Evolutionary conservation across 2,888 invertebrate genomes (phyloP).

Genomic region (Flexamia atlantica): DNA sequence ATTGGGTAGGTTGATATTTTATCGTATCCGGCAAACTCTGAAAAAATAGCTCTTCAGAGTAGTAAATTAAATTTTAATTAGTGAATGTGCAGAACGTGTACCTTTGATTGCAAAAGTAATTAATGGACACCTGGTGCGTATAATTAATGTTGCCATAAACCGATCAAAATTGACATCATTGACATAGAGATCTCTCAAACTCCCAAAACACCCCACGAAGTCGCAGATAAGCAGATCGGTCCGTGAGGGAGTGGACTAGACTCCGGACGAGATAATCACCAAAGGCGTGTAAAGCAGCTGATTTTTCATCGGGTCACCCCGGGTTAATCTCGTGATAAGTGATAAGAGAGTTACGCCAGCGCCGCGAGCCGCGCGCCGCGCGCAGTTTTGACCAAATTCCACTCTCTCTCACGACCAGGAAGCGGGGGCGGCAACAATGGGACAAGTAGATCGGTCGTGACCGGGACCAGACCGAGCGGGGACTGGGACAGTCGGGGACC

Average conservation of each 20-base stretch:
- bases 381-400: conserved; percentile 52
- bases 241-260: conserved; percentile 32
- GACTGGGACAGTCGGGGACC: not conserved
- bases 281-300: conserved; percentile 38
- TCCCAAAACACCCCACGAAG: too few species aligned
- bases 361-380: not conserved
- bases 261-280: conserved; percentile 24
- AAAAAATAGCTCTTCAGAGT: too few species aligned
- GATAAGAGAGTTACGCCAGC: conserved; percentile 21
- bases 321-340: conserved; percentile 41
- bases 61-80: too few species aligned
- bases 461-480: not conserved
- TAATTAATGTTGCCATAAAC: too few species aligned
- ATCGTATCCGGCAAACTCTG: too few species aligned
- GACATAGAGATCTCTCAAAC: too few species aligned
- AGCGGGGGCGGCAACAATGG: conserved; percentile 51
- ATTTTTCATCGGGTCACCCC: conserved; percentile 37
- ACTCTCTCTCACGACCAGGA: conserved; percentile 51
- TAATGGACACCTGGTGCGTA: too few species aligned
- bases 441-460: conserved; percentile 35
- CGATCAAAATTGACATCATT: too few species aligned
- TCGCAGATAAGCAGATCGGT: conserved; percentile 5
- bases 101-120: too few species aligned
- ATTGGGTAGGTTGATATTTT: too few species aligned
- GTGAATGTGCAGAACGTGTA: too few species aligned